Conservation (phyloP, 2,888 invertebrate genomes). For the Caenorhabditis macrosperma region DNA sequence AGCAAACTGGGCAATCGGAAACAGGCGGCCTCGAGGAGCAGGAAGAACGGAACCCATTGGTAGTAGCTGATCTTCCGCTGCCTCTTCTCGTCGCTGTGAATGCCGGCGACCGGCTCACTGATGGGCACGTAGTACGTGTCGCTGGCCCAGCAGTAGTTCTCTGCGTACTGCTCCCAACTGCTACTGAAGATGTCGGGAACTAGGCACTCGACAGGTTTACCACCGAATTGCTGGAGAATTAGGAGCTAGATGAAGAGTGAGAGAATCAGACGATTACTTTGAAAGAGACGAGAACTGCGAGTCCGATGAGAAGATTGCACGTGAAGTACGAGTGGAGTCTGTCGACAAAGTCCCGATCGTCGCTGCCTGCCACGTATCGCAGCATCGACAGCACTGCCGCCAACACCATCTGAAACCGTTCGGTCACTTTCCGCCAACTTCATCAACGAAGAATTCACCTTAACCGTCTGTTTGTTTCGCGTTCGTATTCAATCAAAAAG, state of each 20-base stretch:
- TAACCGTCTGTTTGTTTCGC: constrained; percentile 4
- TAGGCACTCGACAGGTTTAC: constrained; percentile 78
- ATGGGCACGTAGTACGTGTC: constrained; percentile 78
- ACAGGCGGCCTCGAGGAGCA: constrained; percentile 78
- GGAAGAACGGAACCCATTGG: constrained; percentile 80
- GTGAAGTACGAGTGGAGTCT: constrained; percentile 79
- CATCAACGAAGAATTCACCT: neutral
- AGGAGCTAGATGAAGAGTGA: constrained; percentile 7
- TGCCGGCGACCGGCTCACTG: constrained; percentile 71
- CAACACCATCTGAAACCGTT: constrained; percentile 69
- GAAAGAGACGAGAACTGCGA: constrained; percentile 78
- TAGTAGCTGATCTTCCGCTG: constrained; percentile 75
- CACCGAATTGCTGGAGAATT: constrained; percentile 79
- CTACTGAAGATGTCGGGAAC: constrained; percentile 78
- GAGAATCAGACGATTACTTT: constrained; percentile 63
- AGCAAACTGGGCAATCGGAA: constrained; percentile 78
- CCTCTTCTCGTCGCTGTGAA: constrained; percentile 67
- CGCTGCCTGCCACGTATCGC: constrained; percentile 77
- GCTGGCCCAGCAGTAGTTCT: constrained; percentile 79
- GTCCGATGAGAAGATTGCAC: constrained; percentile 77
- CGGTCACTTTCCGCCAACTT: neutral
- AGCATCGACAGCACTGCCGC: constrained; percentile 78
- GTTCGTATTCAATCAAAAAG: neutral
- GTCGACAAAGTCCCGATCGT: constrained; percentile 79
- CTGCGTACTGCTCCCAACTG: constrained; percentile 79